Percentiles rank a stretch among this genome's conserved stretches.
Conservation (phyloP, 1,140 invertebrate species). For the Macrobrachium rosenbergii region DNA sequence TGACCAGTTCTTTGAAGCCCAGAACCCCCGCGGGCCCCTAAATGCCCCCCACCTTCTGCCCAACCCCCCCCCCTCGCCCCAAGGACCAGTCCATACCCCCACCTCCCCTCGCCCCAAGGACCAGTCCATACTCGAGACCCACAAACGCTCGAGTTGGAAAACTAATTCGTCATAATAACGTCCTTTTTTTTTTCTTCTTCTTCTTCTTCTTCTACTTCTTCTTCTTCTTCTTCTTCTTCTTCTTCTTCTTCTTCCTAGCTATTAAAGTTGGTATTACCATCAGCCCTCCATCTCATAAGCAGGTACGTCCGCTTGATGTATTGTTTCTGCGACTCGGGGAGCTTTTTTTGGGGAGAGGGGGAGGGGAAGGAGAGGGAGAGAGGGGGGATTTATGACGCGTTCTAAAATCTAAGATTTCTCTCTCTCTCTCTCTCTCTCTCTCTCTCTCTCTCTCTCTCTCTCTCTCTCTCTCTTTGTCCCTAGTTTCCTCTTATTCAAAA, state of each 20-base stretch:
- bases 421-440: neutral
- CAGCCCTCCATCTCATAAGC: neutral
- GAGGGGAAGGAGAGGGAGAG: neutral
- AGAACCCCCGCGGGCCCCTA: too few species aligned
- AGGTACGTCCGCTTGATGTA: neutral
- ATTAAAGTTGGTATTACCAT: neutral
- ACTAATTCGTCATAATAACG: too few species aligned
- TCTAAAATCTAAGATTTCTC: neutral
- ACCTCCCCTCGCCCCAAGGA: too few species aligned
- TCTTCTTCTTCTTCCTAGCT: neutral
- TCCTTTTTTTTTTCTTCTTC: neutral
- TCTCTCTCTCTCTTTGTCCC: conserved; percentile 19
- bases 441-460: neutral
- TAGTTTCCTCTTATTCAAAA: too few species aligned
- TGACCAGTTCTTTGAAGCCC: too few species aligned
- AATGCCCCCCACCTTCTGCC: too few species aligned
- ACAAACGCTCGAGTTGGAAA: too few species aligned
- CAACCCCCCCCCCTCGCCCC: neutral
- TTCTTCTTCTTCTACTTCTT: neutral
- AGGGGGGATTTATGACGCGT: neutral
- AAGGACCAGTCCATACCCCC: too few species aligned
- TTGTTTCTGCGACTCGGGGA: neutral
- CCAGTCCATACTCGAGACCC: too few species aligned
- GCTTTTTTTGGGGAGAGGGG: neutral
- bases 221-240: neutral